phyloP scores from a whole-genome alignment of 2,113 vertebrate species.

The Sula dactylatra region DNA sequence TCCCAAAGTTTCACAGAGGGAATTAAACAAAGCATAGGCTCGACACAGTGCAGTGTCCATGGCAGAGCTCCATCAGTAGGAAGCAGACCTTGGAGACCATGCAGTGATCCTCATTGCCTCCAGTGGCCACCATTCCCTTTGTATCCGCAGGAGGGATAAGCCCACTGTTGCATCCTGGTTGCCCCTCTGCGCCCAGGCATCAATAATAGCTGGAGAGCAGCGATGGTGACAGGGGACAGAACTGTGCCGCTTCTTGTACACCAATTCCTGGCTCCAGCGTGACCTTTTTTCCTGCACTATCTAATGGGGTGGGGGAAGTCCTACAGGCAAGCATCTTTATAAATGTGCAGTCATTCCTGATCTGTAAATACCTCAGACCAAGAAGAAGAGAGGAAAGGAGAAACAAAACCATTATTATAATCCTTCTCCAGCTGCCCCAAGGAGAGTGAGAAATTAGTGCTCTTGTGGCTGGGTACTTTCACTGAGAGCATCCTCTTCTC shows the following conservation, averaged over 20 bases:
- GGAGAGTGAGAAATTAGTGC: not conserved
- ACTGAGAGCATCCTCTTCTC: not conserved
- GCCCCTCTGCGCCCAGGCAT: not conserved
- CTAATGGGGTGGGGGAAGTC: not conserved
- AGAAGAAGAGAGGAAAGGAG: not conserved
- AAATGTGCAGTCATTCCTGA: not conserved
- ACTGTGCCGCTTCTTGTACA: not conserved
- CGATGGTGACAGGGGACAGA: not conserved
- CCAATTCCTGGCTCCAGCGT: not conserved
- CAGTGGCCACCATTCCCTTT: not conserved
- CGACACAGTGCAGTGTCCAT: not conserved
- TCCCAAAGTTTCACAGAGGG: not conserved
- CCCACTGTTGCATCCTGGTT: not conserved
- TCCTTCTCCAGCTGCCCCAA: not conserved
- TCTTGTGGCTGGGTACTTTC: not conserved
- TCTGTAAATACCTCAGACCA: not conserved
- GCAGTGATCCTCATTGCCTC: not conserved
- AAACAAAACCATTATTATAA: not conserved
- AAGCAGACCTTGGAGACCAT: not conserved
- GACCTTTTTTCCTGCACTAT: not conserved
- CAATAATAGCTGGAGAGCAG: not conserved
- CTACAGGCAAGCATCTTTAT: not conserved
- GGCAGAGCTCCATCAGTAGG: not conserved
- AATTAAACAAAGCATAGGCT: not conserved
- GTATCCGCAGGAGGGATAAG: not conserved